Conservation (phyloP, 1,140 invertebrate species). For the Brachystomella parvula region DNA sequence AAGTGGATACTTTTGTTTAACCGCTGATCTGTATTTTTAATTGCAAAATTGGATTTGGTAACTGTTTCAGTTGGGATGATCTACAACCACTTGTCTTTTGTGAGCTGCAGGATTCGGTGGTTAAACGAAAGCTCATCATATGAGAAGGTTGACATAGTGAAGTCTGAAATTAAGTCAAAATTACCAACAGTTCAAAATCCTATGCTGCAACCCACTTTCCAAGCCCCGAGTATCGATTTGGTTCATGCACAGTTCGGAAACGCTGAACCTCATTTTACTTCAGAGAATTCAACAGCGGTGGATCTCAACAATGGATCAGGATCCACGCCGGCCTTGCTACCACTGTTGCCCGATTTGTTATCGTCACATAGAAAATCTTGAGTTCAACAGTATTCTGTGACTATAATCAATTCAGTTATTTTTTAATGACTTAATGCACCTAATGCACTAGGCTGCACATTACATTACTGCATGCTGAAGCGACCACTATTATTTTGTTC, state of each 20-base stretch:
- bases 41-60: background rate
- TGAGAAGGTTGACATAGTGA: background rate
- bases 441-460: too few species aligned
- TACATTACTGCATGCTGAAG: too few species aligned
- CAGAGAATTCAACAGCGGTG: too few species aligned
- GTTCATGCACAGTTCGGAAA: constrained; percentile 15
- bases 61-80: constrained; percentile 28
- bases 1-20: constrained; percentile 50
- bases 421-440: too few species aligned
- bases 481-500: too few species aligned
- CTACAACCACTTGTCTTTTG: constrained; percentile 34
- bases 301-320: too few species aligned
- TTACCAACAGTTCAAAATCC: constrained; percentile 5
- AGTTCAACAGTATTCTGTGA: too few species aligned
- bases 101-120: background rate
- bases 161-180: background rate
- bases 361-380: too few species aligned
- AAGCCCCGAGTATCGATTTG: constrained; percentile 8
- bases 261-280: too few species aligned
- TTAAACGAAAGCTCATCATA: background rate
- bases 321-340: too few species aligned
- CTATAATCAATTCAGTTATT: too few species aligned
- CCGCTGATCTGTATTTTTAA: background rate
- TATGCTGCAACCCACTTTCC: constrained; percentile 4
- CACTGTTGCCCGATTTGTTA: too few species aligned